These are phyloP conservation scores for Mustelus asterias DNA, from an alignment of 2,113 vertebrate genomes.

Conservation along the genomic window DNA sequence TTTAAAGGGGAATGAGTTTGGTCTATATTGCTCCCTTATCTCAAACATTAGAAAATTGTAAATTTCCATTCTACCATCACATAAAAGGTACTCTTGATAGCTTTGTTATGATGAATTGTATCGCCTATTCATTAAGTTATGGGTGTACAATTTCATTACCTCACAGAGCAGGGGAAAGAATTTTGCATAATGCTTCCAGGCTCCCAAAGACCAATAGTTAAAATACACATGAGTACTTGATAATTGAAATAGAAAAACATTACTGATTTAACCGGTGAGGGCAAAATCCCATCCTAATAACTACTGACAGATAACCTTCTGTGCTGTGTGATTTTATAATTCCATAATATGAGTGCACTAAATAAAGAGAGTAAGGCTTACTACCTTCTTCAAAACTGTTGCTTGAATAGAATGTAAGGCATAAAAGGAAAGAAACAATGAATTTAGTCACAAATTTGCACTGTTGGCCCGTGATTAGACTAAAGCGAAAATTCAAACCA, in stretches of 20 bases:
- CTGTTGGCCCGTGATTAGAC: not conserved
- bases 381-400: not conserved
- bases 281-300: not conserved
- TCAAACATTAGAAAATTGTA: not conserved
- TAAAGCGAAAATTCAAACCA: not conserved
- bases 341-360: not conserved
- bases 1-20: not conserved
- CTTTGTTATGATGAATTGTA: not conserved
- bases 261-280: no score
- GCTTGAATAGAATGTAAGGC: not conserved
- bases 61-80: not conserved
- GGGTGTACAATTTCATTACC: not conserved
- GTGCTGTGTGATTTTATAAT: not conserved
- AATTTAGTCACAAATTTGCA: not conserved
- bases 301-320: not conserved
- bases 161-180: not conserved
- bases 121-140: not conserved
- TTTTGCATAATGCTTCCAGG: not conserved
- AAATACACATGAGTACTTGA: not conserved
- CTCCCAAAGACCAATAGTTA: not conserved
- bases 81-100: no score
- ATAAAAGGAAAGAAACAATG: not conserved
- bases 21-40: not conserved
- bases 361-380: not conserved
- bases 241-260: not conserved